Evolutionary conservation across 2,888 invertebrate species (phyloP).

Genomic region (Eristalinus sepulchralis): DNA sequence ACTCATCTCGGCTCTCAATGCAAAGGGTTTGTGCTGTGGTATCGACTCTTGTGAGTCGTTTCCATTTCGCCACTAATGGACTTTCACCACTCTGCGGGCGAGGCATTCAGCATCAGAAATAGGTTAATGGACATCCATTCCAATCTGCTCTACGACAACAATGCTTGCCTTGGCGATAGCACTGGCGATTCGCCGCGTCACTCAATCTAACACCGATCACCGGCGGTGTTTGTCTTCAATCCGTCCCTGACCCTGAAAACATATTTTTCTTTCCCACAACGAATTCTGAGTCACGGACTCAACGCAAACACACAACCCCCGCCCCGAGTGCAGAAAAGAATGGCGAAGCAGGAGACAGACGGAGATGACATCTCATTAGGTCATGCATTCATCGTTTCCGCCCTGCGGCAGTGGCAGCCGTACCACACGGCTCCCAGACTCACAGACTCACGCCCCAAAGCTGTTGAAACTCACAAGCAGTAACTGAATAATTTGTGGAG

Average conservation of each 20-base stretch:
- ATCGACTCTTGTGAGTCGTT: not conserved
- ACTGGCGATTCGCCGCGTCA: not conserved
- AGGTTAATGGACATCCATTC: not conserved
- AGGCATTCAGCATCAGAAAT: not conserved
- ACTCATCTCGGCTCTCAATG: not conserved
- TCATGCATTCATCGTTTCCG: slow-evolving; percentile 62
- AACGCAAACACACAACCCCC: not conserved
- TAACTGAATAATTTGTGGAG: slow-evolving; percentile 63
- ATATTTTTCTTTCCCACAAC: not conserved
- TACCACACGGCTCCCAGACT: slow-evolving; percentile 47
- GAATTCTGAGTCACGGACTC: not conserved
- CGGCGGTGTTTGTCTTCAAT: not conserved
- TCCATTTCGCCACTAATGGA: not conserved
- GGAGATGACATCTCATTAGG: slow-evolving; percentile 65
- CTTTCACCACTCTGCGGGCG: not conserved
- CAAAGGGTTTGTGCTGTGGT: not conserved
- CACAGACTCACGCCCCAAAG: slow-evolving; percentile 61
- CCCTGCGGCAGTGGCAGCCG: slow-evolving; percentile 42
- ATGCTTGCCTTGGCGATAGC: not conserved
- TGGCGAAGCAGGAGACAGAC: not conserved
- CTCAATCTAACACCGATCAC: not conserved
- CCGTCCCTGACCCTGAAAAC: not conserved
- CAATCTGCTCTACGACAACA: not conserved
- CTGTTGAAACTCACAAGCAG: slow-evolving; percentile 63
- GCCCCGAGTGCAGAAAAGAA: not conserved